Evolutionary conservation across 2,113 vertebrate species (phyloP), one percentile per base, ranked within the genome.

Genomic region (Hymenochirus boettgeri): DNA sequence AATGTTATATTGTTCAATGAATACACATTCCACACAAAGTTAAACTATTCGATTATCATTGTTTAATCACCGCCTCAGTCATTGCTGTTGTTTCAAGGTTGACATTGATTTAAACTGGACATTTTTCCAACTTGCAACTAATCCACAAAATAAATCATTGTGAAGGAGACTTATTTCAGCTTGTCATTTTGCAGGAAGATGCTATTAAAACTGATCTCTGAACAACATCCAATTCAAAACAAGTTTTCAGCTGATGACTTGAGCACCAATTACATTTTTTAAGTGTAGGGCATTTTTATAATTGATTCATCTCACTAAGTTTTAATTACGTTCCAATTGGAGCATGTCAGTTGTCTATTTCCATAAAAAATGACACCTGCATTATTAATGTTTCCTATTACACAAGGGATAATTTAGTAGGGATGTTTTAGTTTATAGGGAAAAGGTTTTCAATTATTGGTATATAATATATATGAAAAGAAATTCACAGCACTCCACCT

Each of bases 81-180:
- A 29, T 70, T 47, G 46, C 72, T 61, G 47, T 6, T 66, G 53
- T 71, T 63, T 72, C 72, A 69, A 71, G 73, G 69, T 3, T 76
- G 77, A 26, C 73, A 79, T 65, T 77, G 74, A 82, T 80, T 81
- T 81, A 80, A 77, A 64, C 59, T 42, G 61, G 9, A 8, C 71
- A 69, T 74, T 79, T 80, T 71, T 65, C 72, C 67, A 72, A 70
- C 26, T 5, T 6, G 37, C n/a, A 50, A 50, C 59, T 73, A 74
- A 78, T 60, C 62, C 53, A 17, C 39, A 65, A 45, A 61, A 72
- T 81, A 76, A 78, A 81, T 82, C 77, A 77, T 17, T 23, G 39
- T 33, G 69, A 62, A 77, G 75, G 76, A 78, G 57, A 22, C 57
- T 65, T 72, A 64, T 71, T 70, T 64, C 71, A 76, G 69, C 73